Conservation (phyloP, 2,113 vertebrate species). For the Colistium nudipinnis region DNA sequence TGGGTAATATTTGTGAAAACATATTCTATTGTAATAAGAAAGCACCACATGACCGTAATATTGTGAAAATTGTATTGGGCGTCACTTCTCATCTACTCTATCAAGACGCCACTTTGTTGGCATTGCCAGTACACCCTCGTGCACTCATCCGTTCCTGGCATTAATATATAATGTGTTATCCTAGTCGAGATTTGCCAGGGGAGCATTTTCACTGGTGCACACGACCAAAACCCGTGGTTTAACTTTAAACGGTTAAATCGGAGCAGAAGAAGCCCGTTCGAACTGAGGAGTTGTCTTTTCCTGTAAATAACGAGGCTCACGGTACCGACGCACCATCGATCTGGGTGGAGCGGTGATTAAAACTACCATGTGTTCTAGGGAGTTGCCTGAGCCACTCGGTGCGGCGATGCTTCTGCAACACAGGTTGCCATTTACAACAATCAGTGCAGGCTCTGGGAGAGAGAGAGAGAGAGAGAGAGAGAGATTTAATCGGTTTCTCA, state of each 20-base stretch:
- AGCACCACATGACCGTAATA: too few relatives aligned
- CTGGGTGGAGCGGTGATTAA: conserved; percentile 64
- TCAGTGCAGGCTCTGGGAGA: conserved; percentile 52
- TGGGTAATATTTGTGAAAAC: too few relatives aligned
- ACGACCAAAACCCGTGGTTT: not conserved
- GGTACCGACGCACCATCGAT: conserved; percentile 40
- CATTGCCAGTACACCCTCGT: too few relatives aligned
- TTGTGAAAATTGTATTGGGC: too few relatives aligned
- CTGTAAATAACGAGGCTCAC: conserved; percentile 44
- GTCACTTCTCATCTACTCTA: too few relatives aligned
- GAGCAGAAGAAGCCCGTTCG: conserved; percentile 10
- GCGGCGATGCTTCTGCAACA: conserved; percentile 40
- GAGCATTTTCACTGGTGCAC: too few relatives aligned
- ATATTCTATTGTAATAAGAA: too few relatives aligned
- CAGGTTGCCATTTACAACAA: conserved; percentile 74
- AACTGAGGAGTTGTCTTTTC: conserved; percentile 24
- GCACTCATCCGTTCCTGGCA: too few relatives aligned
- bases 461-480: conserved; percentile 62
- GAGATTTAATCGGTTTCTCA: conserved; percentile 66
- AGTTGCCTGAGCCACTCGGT: conserved; percentile 17
- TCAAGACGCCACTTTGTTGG: too few relatives aligned
- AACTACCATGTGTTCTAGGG: conserved; percentile 31
- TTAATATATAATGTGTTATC: too few relatives aligned
- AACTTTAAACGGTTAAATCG: not conserved
- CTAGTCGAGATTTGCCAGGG: too few relatives aligned